Base-by-base conservation (phyloP, 2,113 vertebrate species). In the Elephas maximus region DNA sequence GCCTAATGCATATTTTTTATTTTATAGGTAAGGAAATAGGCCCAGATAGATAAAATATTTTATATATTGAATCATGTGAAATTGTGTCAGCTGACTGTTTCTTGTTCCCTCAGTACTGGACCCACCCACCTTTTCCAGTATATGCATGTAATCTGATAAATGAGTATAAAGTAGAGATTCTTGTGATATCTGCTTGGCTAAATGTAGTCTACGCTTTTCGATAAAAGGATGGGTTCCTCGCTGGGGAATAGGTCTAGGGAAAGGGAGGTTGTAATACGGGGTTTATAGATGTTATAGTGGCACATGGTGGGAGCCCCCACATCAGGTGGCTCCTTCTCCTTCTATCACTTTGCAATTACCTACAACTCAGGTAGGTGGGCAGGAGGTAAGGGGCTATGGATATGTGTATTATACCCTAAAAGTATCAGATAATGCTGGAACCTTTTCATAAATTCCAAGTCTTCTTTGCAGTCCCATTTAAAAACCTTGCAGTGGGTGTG, bases 391-490 rank as follows among this genome's bases (percentile, higher is more conserved):
- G 2, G 9, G 45, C 15, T 93, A 81, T 28, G 69, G 14, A 90
- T 76, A 84, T 30, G 30, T 90, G 8, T 90, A 91, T 21, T 65
- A 14, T 73, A 23, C n/a, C 21, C 60, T 51, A 69, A 96, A 95
- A 93, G 76, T 87, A 37, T 45, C 14, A 91, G 48, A 93, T 60
- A 4, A 79, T 91, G 5, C 41, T 95, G 17, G 8, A 6, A n/a
- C 1, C 26, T 90, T 96, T 90, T 62, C 30, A 94, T 10, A 96
- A 96, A 96, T 81, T 87, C 23, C 53, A 71, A 21, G 76, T 92
- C 57, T 87, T 95, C 33, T 90, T 93, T 81, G 44, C 74, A 81
- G 41, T 81, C 45, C 91, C 81, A 87, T 95, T 89, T 93, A 65
- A 81, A 97, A 94, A 92, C 92, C 51, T 37, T 94, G 30, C 57